These are phyloP conservation scores for Dione vanillae DNA, from an alignment of 2,888 invertebrate genomes.

Conservation along the genomic window DNA sequence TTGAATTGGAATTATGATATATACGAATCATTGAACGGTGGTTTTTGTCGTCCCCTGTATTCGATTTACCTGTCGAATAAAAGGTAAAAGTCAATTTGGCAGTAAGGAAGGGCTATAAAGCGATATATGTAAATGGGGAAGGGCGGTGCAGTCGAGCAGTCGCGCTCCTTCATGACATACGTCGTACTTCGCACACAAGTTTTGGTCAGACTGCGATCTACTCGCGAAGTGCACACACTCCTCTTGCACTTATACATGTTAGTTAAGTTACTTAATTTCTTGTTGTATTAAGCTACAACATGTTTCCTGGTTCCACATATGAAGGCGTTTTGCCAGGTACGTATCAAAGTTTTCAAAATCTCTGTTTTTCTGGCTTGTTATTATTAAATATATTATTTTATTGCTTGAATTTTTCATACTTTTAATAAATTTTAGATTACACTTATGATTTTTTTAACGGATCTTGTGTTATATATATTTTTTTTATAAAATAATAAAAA, in stretches of 20 bases:
- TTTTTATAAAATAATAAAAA: too few species aligned
- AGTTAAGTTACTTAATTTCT: constrained; percentile 24
- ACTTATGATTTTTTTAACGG: background rate
- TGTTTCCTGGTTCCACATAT: constrained; percentile 78
- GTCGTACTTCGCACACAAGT: constrained; percentile 57
- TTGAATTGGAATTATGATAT: constrained; percentile 42
- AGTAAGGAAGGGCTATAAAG: constrained; percentile 79
- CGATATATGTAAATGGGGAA: constrained; percentile 80
- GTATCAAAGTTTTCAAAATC: constrained; percentile 27
- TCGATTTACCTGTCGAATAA: constrained; percentile 82
- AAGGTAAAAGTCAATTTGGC: constrained; percentile 83
- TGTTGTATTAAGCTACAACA: constrained; percentile 54
- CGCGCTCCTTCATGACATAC: constrained; percentile 60
- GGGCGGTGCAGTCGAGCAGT: constrained; percentile 76
- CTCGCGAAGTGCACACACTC: constrained; percentile 52
- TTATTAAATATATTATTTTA: constrained; percentile 3
- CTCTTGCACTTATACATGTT: constrained; percentile 18
- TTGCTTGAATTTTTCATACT: background rate
- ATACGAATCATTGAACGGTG: constrained; percentile 62
- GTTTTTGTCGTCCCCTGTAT: constrained; percentile 73
- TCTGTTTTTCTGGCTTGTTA: background rate
- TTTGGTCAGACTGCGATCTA: constrained; percentile 53
- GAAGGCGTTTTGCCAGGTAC: constrained; percentile 72
- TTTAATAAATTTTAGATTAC: background rate
- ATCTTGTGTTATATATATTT: background rate